A percentile compares a stretch with the other conserved stretches of the same genome.
phyloP scores from a whole-genome alignment of 2,113 vertebrate species.

The Albula glossodonta region DNA sequence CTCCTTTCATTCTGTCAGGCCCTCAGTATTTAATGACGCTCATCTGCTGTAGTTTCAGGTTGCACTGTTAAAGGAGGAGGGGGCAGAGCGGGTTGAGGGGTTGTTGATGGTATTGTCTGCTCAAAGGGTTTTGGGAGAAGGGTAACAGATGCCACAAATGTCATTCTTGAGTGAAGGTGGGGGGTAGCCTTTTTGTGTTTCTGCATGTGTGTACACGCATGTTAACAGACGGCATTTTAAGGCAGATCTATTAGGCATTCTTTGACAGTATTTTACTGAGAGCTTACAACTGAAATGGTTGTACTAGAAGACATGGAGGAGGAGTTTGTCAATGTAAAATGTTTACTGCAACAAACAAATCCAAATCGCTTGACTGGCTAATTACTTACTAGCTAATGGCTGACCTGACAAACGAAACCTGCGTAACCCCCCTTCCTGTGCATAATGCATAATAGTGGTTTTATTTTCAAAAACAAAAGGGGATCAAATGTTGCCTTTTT shows the following conservation, averaged over 20 bases:
- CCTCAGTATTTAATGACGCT: constrained; percentile 48
- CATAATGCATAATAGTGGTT: not conserved
- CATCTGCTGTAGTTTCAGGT: constrained; percentile 48
- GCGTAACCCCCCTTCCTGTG: not conserved
- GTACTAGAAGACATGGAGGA: not conserved
- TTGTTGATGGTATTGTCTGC: constrained; percentile 45
- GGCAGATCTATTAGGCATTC: not conserved
- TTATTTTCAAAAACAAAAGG: not conserved
- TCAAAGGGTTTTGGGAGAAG: constrained; percentile 35
- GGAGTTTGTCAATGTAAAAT: not conserved
- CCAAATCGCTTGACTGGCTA: not conserved
- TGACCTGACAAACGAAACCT: not conserved
- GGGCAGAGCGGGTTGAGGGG: constrained; percentile 29
- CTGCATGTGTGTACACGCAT: constrained; percentile 56
- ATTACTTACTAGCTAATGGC: not conserved
- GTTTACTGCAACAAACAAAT: not conserved
- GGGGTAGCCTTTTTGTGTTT: constrained; percentile 31
- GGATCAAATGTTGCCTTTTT: not conserved
- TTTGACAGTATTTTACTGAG: constrained; percentile 26
- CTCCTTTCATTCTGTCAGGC: constrained; percentile 35
- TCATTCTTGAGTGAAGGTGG: constrained; percentile 43
- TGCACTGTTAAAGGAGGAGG: constrained; percentile 32
- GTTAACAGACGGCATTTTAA: constrained; percentile 42
- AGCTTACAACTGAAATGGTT: not conserved
- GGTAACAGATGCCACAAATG: constrained; percentile 53